These are phyloP conservation scores for Halcyon malimbica DNA, from an alignment of 2,113 vertebrate species.

Conservation along the genomic window DNA sequence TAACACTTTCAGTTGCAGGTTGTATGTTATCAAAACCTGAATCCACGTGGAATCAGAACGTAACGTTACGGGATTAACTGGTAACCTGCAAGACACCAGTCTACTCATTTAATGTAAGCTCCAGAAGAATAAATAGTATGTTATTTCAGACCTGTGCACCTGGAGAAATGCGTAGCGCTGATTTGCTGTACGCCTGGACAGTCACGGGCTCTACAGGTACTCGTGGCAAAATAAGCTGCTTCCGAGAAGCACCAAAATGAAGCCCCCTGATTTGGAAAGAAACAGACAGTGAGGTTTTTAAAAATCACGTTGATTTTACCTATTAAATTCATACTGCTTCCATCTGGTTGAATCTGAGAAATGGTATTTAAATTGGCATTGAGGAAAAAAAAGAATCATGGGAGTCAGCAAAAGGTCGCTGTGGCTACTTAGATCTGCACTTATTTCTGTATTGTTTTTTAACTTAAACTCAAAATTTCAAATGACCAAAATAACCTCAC, in stretches of 20 bases:
- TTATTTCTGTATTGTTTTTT: not conserved
- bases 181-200: not conserved
- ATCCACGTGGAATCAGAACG: not conserved
- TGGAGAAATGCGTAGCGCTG: slow-evolving; percentile 13
- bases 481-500: not conserved
- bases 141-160: slow-evolving; percentile 77
- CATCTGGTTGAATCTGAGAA: not conserved
- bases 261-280: slow-evolving; percentile 72
- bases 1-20: not conserved
- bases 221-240: slow-evolving; percentile 58
- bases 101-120: not conserved
- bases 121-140: not conserved
- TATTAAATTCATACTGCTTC: not conserved
- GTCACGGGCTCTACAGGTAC: slow-evolving; percentile 43
- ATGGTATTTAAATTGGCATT: not conserved
- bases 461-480: not conserved
- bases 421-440: not conserved
- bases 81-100: not conserved
- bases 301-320: not conserved
- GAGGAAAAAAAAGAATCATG: not conserved
- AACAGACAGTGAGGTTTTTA: not conserved
- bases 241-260: slow-evolving; percentile 56
- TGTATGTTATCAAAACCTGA: not conserved
- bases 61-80: not conserved
- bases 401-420: not conserved